phyloP scores from a whole-genome alignment of 2,113 vertebrate species.

The Girardinichthys multiradiatus region DNA sequence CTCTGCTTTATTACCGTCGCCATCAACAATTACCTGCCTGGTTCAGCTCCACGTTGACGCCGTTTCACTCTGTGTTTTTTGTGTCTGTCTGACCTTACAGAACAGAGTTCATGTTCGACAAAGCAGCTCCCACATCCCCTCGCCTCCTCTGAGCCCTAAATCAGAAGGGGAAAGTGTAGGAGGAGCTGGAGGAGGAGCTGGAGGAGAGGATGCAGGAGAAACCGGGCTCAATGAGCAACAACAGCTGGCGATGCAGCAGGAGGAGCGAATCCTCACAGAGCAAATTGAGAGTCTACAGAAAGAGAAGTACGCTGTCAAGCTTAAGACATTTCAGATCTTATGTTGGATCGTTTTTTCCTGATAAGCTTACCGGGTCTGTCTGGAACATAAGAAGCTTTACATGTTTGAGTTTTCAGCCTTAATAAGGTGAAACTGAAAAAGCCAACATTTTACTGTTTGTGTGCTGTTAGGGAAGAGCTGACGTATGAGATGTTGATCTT shows the following conservation, averaged over 20 bases:
- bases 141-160: slow-evolving; percentile 80
- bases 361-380: too few species aligned
- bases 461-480: slow-evolving; percentile 86
- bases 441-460: too few species aligned
- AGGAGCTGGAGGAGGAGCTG: slow-evolving; percentile 32
- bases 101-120: slow-evolving; percentile 82
- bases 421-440: too few species aligned
- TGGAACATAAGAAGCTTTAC: too few species aligned
- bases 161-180: slow-evolving; percentile 79
- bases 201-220: slow-evolving; percentile 82
- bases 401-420: too few species aligned
- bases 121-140: slow-evolving; percentile 73
- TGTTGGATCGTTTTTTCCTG: too few species aligned
- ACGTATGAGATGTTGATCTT: slow-evolving; percentile 92
- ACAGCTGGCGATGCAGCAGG: slow-evolving; percentile 90
- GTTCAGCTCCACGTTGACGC: not conserved
- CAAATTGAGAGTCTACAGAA: slow-evolving; percentile 95
- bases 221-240: slow-evolving; percentile 86
- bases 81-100: slow-evolving; percentile 70
- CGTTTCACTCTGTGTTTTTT: not conserved
- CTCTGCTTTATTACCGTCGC: slow-evolving; percentile 26
- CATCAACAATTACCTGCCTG: not conserved
- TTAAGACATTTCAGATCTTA: too few species aligned
- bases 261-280: slow-evolving; percentile 89
- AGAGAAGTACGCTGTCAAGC: slow-evolving; percentile 86